Conservation (phyloP, 1,140 invertebrate genomes). For the Magallana ariakensis region DNA sequence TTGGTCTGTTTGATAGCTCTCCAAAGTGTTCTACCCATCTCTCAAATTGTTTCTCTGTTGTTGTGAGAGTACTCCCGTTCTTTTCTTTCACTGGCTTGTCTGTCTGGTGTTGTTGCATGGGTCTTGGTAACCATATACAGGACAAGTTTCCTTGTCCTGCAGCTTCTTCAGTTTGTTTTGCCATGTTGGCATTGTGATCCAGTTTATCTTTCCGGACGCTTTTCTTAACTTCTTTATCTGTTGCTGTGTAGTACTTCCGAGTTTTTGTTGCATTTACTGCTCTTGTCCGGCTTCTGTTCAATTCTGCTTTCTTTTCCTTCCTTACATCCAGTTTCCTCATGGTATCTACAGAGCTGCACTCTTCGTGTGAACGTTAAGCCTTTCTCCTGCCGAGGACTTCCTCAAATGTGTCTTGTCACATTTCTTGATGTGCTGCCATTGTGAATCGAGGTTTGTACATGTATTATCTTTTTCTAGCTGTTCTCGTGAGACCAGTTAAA, state of each 20-base stretch:
- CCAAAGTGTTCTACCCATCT: slow-evolving; percentile 60
- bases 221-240: slow-evolving; percentile 35
- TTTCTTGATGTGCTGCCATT: too few relatives aligned
- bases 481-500: too few relatives aligned
- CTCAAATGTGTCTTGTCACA: too few relatives aligned
- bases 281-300: too few relatives aligned
- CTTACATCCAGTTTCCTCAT: slow-evolving; percentile 47
- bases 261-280: slow-evolving; percentile 40
- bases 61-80: not conserved
- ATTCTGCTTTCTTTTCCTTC: slow-evolving; percentile 46
- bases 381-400: not conserved
- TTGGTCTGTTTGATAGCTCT: slow-evolving; percentile 45
- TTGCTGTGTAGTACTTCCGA: slow-evolving; percentile 50
- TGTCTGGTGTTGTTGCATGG: too few relatives aligned
- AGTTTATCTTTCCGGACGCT: slow-evolving; percentile 46
- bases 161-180: slow-evolving; percentile 56
- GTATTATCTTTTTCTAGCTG: too few relatives aligned
- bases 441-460: too few relatives aligned
- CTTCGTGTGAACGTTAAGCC: slow-evolving; percentile 54
- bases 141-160: not conserved
- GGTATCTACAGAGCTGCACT: slow-evolving; percentile 58
- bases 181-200: slow-evolving; percentile 49
- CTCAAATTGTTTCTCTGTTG: slow-evolving; percentile 36
- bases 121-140: slow-evolving; percentile 50
- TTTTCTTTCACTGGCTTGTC: too few relatives aligned